These are phyloP conservation scores for Abscondita cerata DNA, from an alignment of 2,888 invertebrate genomes.

Conservation along the genomic window DNA sequence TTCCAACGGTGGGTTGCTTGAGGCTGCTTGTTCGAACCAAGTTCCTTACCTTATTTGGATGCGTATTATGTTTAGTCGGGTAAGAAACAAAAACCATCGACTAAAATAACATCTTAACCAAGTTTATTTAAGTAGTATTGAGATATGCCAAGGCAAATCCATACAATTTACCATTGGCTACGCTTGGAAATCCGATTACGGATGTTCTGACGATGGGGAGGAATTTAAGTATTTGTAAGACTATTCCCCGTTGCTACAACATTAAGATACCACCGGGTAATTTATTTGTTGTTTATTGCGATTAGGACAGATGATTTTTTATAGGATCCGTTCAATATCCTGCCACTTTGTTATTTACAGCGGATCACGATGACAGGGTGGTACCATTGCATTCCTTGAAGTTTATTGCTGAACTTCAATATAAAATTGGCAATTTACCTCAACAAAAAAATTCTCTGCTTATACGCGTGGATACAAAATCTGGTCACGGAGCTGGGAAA, in stretches of 20 bases:
- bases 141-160: conserved; percentile 97
- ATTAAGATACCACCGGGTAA: conserved; percentile 71
- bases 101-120: no score
- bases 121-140: no score
- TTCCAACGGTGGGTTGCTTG: conserved; percentile 96
- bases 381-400: conserved; percentile 97
- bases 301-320: neutral
- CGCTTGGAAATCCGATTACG: conserved; percentile 96
- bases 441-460: conserved; percentile 85
- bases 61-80: conserved; percentile 94
- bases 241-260: conserved; percentile 95
- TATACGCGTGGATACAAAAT: conserved; percentile 90
- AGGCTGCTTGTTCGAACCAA: conserved; percentile 94
- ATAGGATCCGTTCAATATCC: conserved; percentile 78
- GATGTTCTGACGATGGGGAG: conserved; percentile 84
- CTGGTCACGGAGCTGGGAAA: conserved; percentile 97
- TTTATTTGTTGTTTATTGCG: conserved; percentile 28
- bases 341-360: conserved; percentile 89
- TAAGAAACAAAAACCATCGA: conserved; percentile 59
- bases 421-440: conserved; percentile 67
- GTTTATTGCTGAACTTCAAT: conserved; percentile 89
- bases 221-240: conserved; percentile 86
- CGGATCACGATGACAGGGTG: conserved; percentile 98
- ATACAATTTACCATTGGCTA: conserved; percentile 98
- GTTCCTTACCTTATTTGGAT: conserved; percentile 93